phyloP scores from a whole-genome alignment of 2,113 vertebrate species.

The Hemicordylus capensis region DNA sequence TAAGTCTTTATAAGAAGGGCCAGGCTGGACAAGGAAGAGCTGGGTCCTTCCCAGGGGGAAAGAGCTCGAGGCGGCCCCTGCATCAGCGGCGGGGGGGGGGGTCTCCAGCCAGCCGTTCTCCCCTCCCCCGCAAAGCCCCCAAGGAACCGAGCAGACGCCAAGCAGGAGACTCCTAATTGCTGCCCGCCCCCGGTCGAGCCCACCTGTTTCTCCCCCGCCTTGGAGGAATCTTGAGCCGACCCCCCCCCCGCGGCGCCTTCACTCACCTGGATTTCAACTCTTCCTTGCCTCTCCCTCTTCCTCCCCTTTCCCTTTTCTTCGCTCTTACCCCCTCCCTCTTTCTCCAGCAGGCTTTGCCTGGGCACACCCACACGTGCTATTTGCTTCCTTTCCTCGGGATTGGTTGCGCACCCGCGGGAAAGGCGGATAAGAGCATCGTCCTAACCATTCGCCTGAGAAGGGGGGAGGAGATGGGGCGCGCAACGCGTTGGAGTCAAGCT shows the following conservation, averaged over 20 bases:
- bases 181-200: not conserved
- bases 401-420: not conserved
- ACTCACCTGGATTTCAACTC: not conserved
- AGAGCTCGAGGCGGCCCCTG: too few relatives aligned
- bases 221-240: not conserved
- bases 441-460: conserved; percentile 33
- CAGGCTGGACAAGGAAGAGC: too few relatives aligned
- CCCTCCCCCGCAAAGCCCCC: not conserved
- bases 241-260: not conserved
- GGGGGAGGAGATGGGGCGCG: too few relatives aligned
- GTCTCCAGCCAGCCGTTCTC: not conserved
- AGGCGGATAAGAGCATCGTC: not conserved
- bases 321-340: conserved; percentile 17
- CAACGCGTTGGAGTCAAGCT: fast-evolving
- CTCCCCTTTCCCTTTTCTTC: not conserved
- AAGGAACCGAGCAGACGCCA: not conserved
- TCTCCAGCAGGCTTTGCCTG: conserved; percentile 19
- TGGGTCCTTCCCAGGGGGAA: too few relatives aligned
- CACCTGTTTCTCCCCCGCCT: not conserved
- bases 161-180: not conserved
- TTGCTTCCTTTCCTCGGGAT: not conserved
- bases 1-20: too few relatives aligned
- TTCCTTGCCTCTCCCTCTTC: not conserved
- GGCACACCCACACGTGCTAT: conserved; percentile 32
- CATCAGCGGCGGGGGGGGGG: not conserved